Evolutionary conservation across 2,797 vertebrate species (phyloP), one percentile per base, ranked within the genome.

Genomic region (Neosilurus mollespiculum): DNA sequence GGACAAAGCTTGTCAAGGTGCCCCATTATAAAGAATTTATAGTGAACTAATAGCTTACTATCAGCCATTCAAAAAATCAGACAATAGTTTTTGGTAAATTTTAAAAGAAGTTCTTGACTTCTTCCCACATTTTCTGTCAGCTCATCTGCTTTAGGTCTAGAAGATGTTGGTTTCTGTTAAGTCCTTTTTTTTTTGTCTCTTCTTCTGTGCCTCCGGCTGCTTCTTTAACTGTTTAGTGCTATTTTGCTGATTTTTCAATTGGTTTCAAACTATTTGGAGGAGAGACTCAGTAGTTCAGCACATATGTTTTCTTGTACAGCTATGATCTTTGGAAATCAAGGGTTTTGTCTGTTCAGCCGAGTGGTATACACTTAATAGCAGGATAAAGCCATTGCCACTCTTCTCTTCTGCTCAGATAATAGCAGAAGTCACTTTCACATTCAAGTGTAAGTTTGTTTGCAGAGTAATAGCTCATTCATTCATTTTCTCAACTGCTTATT

Each of bases 201-300:
- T 70, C 77, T 78, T 87, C 81, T 88, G 84, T 84, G 79, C 85
- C 81, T 66, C 37, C 15, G 65, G 66, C 73, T 80, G 43, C 75
- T 54, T 81, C 20, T 54, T 85, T 80, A 58, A 69, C 56, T 73
- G 61, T 81, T 71, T 82, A 82, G 77, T 78, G 49, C 73, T 71
- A 16, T 51, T 77, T 71, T 81, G 54, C 70, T 86, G 26, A 85
- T 81, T 87, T 83, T 62, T 80, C 30, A 81, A 65, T 73, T 61
- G 65, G 65, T 78, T 66, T 43, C 64, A 56, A 79, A 26, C 78
- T 73, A 61, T 51, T 49, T 81, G 75, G 56, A 66, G 43, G 2
- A 56, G 56, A 82, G 20, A 56, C 59, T 24, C 70, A 30, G 15
- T 72, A 56, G 11, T 75, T 64, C 70, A 81, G 59, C 69, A 72